Conservation (phyloP, 2,888 invertebrate genomes). For the Hylaea fasciaria region DNA sequence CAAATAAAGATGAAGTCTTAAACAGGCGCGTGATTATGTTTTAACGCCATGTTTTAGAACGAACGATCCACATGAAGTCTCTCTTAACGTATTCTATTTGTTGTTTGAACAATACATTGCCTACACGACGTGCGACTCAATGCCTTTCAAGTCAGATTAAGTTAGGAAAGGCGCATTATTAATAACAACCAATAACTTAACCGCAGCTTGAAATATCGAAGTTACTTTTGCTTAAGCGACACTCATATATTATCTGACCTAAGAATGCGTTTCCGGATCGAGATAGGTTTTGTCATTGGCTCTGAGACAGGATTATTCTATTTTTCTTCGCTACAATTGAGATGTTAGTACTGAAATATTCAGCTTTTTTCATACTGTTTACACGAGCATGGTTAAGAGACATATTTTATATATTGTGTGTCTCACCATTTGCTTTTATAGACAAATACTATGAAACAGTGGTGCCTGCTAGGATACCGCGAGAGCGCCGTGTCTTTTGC, state of each 20-base stretch:
- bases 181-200: slow-evolving; percentile 83
- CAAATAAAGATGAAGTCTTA: neutral
- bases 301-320: slow-evolving; percentile 60
- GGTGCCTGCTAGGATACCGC: too few species aligned
- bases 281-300: slow-evolving; percentile 69
- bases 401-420: slow-evolving; percentile 4
- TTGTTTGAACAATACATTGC: slow-evolving; percentile 72
- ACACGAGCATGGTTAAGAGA: slow-evolving; percentile 1
- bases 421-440: neutral
- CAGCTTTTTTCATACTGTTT: slow-evolving; percentile 28
- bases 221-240: slow-evolving; percentile 82
- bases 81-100: slow-evolving; percentile 66
- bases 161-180: slow-evolving; percentile 81
- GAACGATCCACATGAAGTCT: slow-evolving; percentile 35
- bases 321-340: slow-evolving; percentile 54
- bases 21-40: slow-evolving; percentile 27
- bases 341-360: slow-evolving; percentile 48
- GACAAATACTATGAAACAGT: neutral
- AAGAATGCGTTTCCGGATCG: slow-evolving; percentile 82
- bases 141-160: slow-evolving; percentile 83
- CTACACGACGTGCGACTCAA: slow-evolving; percentile 75
- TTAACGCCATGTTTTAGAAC: slow-evolving; percentile 25
- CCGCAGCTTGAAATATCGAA: slow-evolving; percentile 80
- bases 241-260: slow-evolving; percentile 75
- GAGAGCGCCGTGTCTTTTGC: too few species aligned